These are phyloP conservation scores for Pachliopta kotzebuea DNA, from an alignment of 2,888 invertebrate species.

Conservation along the genomic window DNA sequence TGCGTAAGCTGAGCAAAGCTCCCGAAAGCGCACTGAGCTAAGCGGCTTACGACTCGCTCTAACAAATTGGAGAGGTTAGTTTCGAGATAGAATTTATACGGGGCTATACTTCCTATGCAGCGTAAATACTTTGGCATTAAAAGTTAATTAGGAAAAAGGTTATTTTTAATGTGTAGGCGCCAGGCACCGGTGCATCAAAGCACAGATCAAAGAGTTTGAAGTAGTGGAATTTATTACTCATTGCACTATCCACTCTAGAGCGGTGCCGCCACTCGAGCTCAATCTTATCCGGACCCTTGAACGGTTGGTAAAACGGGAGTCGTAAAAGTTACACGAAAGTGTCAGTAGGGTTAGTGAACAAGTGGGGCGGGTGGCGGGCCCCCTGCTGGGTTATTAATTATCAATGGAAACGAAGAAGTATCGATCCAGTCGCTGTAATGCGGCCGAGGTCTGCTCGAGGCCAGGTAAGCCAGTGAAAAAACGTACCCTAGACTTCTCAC, in stretches of 20 bases:
- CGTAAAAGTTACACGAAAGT: slow-evolving; percentile 72
- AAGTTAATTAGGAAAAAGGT: slow-evolving; percentile 10
- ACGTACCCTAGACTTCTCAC: slow-evolving; percentile 48
- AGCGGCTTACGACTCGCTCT: slow-evolving; percentile 62
- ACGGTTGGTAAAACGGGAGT: slow-evolving; percentile 68
- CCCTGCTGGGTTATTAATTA: slow-evolving; percentile 62
- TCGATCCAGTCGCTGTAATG: slow-evolving; percentile 62
- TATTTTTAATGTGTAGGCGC: slow-evolving; percentile 8
- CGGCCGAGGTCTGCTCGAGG: slow-evolving; percentile 47
- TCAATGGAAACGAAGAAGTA: slow-evolving; percentile 59
- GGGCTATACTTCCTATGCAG: background rate
- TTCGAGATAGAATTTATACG: slow-evolving; percentile 27
- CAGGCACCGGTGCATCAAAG: slow-evolving; percentile 28
- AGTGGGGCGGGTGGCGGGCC: slow-evolving; percentile 47
- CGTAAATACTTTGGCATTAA: background rate
- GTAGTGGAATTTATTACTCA: slow-evolving; percentile 53
- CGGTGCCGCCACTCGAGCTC: slow-evolving; percentile 60
- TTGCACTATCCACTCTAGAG: slow-evolving; percentile 56
- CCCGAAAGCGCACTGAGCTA: slow-evolving; percentile 52
- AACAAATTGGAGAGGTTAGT: slow-evolving; percentile 49
- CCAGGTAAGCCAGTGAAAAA: slow-evolving; percentile 54
- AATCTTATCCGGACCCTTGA: slow-evolving; percentile 68
- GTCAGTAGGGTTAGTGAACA: slow-evolving; percentile 60
- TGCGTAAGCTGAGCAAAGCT: slow-evolving; percentile 50
- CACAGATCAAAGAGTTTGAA: slow-evolving; percentile 65